These are phyloP conservation scores for Temnothorax rugatulus DNA, from an alignment of 2,888 invertebrate species.

Conservation along the genomic window DNA sequence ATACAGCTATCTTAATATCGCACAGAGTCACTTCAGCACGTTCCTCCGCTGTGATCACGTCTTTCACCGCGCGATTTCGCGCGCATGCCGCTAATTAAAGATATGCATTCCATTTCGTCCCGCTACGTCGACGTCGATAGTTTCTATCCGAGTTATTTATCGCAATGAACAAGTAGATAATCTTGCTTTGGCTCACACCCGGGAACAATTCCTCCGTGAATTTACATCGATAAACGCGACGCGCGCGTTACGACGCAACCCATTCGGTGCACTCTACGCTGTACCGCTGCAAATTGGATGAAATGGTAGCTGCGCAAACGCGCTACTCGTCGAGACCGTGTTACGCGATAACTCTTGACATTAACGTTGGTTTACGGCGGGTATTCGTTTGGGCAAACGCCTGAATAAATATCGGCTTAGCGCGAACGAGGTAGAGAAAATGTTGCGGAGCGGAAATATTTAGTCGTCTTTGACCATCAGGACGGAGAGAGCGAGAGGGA, in stretches of 20 bases:
- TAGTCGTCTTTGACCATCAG: conserved; percentile 69
- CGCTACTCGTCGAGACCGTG: conserved; percentile 33
- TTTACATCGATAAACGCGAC: conserved; percentile 50
- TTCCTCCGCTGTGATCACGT: not conserved
- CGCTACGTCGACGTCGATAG: not conserved
- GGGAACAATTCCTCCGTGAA: conserved; percentile 43
- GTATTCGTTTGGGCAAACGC: conserved; percentile 64
- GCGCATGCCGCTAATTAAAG: not conserved
- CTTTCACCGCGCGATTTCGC: not conserved
- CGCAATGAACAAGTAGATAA: conserved; percentile 39
- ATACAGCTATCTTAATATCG: no score
- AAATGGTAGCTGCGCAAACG: conserved; percentile 47
- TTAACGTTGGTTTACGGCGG: conserved; percentile 56
- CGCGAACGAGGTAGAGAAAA: conserved; percentile 38
- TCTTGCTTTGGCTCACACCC: conserved; percentile 16
- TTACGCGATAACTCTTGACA: conserved; percentile 56
- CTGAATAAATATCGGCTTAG: conserved; percentile 70
- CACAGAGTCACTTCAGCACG: not conserved
- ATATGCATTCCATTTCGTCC: not conserved
- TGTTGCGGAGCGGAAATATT: conserved; percentile 35
- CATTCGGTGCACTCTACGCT: conserved; percentile 42
- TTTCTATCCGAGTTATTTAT: conserved; percentile 34
- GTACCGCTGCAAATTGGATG: conserved; percentile 48
- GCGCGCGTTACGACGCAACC: conserved; percentile 37
- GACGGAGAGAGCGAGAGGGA: conserved; percentile 54